Evolutionary conservation across 2,888 invertebrate species (phyloP).

Genomic region (Zhuqinia jingwanae): DNA sequence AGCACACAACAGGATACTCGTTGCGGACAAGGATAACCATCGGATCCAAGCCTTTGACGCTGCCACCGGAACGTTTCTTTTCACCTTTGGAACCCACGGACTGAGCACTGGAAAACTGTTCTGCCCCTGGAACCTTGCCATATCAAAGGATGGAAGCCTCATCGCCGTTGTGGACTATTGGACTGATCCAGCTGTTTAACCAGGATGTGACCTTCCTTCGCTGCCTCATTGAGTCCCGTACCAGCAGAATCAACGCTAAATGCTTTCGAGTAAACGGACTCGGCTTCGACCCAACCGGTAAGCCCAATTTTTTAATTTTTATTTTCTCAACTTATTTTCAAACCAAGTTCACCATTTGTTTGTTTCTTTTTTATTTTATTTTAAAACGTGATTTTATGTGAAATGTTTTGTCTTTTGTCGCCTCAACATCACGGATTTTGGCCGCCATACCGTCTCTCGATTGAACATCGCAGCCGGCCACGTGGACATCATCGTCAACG

Average conservation of each 20-base stretch:
- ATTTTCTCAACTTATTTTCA: too few relatives aligned
- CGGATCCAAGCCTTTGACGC: constrained; percentile 91
- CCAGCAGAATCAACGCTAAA: too few relatives aligned
- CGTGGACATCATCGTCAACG: background rate
- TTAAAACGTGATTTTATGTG: background rate
- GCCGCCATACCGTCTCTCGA: constrained; percentile 55
- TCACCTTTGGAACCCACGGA: constrained; percentile 91
- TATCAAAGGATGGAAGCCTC: constrained; percentile 88
- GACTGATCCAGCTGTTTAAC: constrained; percentile 94
- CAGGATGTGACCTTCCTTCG: constrained; percentile 87
- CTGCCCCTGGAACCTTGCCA: constrained; percentile 80
- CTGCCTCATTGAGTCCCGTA: background rate
- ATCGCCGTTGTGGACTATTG: constrained; percentile 98
- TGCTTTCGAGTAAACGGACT: too few relatives aligned
- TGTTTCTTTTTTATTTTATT: background rate
- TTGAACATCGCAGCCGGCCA: background rate
- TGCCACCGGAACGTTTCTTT: constrained; percentile 88
- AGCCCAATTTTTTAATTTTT: too few relatives aligned
- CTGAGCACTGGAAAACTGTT: constrained; percentile 12
- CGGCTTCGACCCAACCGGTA: too few relatives aligned
- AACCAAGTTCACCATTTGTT: too few relatives aligned
- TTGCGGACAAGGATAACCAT: constrained; percentile 99
- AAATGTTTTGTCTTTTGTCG: constrained; percentile 52
- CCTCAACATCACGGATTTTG: constrained; percentile 75
- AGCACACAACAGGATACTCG: constrained; percentile 87